Base-by-base conservation (phyloP, 2,797 vertebrate species). In the Psittacula echo region DNA sequence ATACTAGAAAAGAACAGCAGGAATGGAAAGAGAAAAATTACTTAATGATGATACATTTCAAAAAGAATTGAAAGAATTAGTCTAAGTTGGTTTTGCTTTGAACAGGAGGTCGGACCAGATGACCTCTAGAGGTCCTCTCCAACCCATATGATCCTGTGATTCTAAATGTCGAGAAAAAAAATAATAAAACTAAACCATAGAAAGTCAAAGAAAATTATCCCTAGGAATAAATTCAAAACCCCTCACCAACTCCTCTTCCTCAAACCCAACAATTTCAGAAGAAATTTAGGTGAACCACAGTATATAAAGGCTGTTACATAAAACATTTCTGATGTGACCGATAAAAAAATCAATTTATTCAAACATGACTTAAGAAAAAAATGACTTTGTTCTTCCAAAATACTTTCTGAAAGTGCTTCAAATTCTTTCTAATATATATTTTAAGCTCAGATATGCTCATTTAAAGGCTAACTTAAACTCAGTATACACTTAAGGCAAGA, bases 231-330 rank as follows among this genome's bases (percentile, higher is more conserved):
- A 44, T 29, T 23, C 9, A 23, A 64, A 32, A n/a, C 20, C 2
- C 3, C 5, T 6, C 29, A 17, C 4, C 4, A 45, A 8, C 2
- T 15, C n/a, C 10, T 11, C 6, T 6, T 12, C 5, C 9, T 20
- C 9, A 45, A 45, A 51, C 12, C 4, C 8, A 61, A 13, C 34
- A 39, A 17, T 44, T 85, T 62, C 53, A 62, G 16, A 47, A n/a
- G 32, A 74, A 26, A 66, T 47, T 85, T 47, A 67, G 3, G 3
- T 41, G 30, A 73, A 47, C 3, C 22, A 19, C 17, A 53, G 51
- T 34, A 10, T 41, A 32, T 37, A 64, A 83, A 32, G 26, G 32
- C 12, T 26, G 11, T 11, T 41, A 39, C 13, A 34, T 10, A 8
- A 53, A 47, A 15, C 5, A 73, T 47, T 73, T 53, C 22, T n/a